Conservation (phyloP, 1,140 invertebrate species). For the Schlechtendalia chinensis region DNA sequence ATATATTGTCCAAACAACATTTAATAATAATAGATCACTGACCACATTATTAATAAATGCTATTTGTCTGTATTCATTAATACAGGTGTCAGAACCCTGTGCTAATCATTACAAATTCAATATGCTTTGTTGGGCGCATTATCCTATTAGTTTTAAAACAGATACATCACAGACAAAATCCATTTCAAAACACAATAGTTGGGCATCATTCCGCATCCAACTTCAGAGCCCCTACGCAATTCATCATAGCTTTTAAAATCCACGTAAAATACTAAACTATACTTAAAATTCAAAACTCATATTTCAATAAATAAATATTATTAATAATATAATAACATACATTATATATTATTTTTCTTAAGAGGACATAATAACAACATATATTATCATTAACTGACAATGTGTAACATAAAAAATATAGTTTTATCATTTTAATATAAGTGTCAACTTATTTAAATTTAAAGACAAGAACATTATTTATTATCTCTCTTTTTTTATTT, state of each 20-base stretch:
- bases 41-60: constrained; percentile 33
- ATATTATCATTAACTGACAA: too few species aligned
- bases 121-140: neutral
- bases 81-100: too few species aligned
- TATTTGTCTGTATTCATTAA: constrained; percentile 23
- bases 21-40: constrained; percentile 37
- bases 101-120: constrained; percentile 32
- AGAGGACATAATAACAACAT: neutral
- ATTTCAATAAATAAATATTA: neutral
- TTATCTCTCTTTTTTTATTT: too few species aligned
- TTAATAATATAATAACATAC: constrained; percentile 26
- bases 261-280: neutral
- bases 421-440: too few species aligned
- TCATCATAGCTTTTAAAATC: constrained; percentile 12
- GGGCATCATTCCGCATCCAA: constrained; percentile 39
- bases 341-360: constrained; percentile 1
- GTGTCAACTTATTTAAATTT: too few species aligned
- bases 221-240: constrained; percentile 38
- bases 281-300: neutral
- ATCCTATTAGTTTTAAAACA: constrained; percentile 22
- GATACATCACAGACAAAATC: constrained; percentile 5
- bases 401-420: too few species aligned
- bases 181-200: constrained; percentile 25
- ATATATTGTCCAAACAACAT: too few species aligned
- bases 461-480: too few species aligned